A percentile compares a stretch with the other conserved stretches of the same genome.
Evolutionary conservation across 2,113 vertebrate genomes (phyloP).

Genomic region (Taurulus bubalis): DNA sequence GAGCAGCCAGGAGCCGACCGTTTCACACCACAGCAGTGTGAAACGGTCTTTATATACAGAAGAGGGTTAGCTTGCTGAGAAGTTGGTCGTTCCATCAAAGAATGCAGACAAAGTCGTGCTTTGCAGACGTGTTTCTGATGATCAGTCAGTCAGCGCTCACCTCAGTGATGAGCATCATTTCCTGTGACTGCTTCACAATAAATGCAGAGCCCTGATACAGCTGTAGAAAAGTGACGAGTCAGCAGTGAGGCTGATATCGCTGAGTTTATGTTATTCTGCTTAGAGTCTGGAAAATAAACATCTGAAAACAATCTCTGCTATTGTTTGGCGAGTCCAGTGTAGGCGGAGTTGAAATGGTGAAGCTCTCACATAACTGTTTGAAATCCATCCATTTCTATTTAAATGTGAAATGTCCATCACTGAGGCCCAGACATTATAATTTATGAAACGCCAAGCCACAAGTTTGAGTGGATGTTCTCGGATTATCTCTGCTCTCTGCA

Average conservation of each 20-base stretch:
- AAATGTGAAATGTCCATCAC: conserved; percentile 12
- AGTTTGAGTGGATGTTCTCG: conserved; percentile 25
- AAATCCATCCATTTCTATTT: neutral
- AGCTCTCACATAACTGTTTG: neutral
- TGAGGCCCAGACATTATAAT: conserved; percentile 3
- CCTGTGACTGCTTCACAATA: too few species aligned
- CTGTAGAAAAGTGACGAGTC: neutral
- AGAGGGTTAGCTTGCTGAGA: too few species aligned
- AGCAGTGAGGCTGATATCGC: neutral
- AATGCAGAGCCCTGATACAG: neutral
- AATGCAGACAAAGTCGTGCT: neutral
- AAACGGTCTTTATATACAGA: too few species aligned
- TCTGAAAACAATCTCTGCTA: neutral
- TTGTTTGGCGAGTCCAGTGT: neutral
- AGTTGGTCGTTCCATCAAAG: neutral
- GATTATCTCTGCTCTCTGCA: conserved; percentile 35
- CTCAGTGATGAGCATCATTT: neutral
- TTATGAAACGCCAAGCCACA: conserved; percentile 26
- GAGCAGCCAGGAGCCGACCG: too few species aligned
- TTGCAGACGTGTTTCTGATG: neutral
- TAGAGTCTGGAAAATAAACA: neutral
- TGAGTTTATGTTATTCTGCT: neutral
- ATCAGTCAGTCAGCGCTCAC: neutral
- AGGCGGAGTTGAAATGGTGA: neutral
- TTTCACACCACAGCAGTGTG: too few species aligned